Conservation (phyloP, 2,113 vertebrate genomes). For the Malaclemys terrapin region DNA sequence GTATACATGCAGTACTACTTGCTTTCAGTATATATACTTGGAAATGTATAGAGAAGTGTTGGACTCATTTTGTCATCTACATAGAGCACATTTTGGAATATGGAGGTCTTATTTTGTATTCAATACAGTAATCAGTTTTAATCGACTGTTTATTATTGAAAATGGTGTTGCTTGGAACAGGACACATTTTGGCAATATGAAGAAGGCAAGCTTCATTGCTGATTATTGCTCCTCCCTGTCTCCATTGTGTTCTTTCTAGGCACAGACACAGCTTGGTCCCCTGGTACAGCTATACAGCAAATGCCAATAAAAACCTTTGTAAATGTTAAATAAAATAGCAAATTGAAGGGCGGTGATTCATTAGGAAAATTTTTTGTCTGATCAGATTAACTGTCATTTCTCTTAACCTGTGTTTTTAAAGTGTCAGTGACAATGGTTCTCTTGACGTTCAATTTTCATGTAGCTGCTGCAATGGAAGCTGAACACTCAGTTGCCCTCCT, state of each 20-base stretch:
- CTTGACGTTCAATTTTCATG: slow-evolving; percentile 21
- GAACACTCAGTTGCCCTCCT: neutral
- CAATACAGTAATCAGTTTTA: neutral
- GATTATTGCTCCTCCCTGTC: neutral
- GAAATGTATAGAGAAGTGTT: neutral
- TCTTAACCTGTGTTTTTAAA: slow-evolving; percentile 55
- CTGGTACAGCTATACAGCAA: slow-evolving; percentile 64
- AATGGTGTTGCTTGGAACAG: slow-evolving; percentile 36
- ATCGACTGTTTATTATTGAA: slow-evolving; percentile 19
- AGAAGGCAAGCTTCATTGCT: slow-evolving; percentile 33
- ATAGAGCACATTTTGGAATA: neutral
- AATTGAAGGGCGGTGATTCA: slow-evolving; percentile 79
- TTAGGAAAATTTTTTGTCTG: slow-evolving; percentile 75
- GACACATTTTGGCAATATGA: neutral
- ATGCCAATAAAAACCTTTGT: slow-evolving; percentile 73
- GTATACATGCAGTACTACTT: neutral
- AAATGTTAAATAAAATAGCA: slow-evolving; percentile 78
- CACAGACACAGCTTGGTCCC: slow-evolving; percentile 50
- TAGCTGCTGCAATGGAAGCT: neutral
- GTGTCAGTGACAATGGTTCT: neutral
- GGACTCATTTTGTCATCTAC: neutral
- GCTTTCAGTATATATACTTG: neutral
- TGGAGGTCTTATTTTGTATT: slow-evolving; percentile 16
- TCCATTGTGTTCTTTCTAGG: slow-evolving; percentile 54
- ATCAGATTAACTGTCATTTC: slow-evolving; percentile 69